Percentiles rank a stretch among this genome's conserved stretches.
Evolutionary conservation across 2,113 vertebrate genomes (phyloP).

Genomic region (Scatophagus argus): DNA sequence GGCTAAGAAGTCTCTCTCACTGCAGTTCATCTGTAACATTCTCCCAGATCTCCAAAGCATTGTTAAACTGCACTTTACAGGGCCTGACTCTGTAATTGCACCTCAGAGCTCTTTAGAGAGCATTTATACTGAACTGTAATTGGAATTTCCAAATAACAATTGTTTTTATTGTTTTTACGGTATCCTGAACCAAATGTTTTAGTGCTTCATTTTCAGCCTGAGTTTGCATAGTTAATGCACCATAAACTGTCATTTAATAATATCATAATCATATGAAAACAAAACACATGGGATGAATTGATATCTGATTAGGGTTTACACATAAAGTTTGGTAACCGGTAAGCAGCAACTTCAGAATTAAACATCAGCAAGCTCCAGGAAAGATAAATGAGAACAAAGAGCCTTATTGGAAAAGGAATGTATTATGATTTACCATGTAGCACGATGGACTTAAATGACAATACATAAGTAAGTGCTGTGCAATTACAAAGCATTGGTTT

Average conservation of each 20-base stretch:
- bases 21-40: neutral
- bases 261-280: neutral
- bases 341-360: neutral
- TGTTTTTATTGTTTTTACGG: constrained; percentile 13
- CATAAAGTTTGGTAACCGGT: neutral
- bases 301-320: neutral
- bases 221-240: neutral
- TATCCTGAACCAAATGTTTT: constrained; percentile 3
- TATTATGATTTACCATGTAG: neutral
- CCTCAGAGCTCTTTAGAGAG: constrained; percentile 35
- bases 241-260: constrained; percentile 9
- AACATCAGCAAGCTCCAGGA: too few relatives aligned
- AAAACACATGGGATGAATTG: neutral
- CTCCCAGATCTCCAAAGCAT: constrained; percentile 9
- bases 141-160: constrained; percentile 16
- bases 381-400: neutral
- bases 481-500: neutral
- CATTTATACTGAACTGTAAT: constrained; percentile 30
- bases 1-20: neutral
- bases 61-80: constrained; percentile 18
- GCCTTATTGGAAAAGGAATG: neutral
- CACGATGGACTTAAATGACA: neutral
- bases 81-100: neutral
- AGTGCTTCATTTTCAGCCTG: constrained; percentile 16
- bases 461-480: neutral